Evolutionary conservation across 2,113 vertebrate genomes (phyloP).

Genomic region (Xerus inauris): DNA sequence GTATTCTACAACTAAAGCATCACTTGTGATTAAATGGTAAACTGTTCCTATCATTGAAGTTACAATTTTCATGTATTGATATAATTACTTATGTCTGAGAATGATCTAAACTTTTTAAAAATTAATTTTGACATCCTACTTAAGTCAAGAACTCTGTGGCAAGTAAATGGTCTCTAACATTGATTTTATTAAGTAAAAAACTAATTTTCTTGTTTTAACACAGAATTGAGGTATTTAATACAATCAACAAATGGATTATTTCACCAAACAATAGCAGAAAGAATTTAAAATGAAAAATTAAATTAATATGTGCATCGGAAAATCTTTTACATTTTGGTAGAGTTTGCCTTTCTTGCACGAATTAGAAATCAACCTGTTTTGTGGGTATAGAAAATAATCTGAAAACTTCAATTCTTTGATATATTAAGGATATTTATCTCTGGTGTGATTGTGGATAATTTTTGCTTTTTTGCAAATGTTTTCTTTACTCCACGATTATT

Average conservation of each 20-base stretch:
- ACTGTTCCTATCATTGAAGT: neutral
- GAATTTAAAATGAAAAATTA: neutral
- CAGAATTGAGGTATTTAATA: neutral
- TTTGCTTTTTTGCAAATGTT: neutral
- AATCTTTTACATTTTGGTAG: neutral
- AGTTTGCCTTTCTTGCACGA: neutral
- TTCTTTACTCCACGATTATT: neutral
- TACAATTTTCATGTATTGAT: conserved; percentile 9
- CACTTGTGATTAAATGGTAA: conserved; percentile 19
- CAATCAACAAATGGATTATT: neutral
- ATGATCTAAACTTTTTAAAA: neutral
- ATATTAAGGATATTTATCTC: neutral
- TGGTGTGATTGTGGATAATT: neutral
- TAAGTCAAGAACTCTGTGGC: neutral
- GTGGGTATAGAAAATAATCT: neutral
- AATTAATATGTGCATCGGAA: neutral
- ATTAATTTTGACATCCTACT: neutral
- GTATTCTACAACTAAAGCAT: neutral
- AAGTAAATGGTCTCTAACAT: neutral
- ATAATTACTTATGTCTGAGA: neutral
- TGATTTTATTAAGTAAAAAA: neutral
- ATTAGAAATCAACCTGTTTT: conserved; percentile 5
- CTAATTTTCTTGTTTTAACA: neutral
- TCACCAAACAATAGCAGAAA: neutral
- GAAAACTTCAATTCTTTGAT: neutral